phyloP scores from a whole-genome alignment of 1,140 invertebrate genomes.

The Phymastichus coffea region DNA sequence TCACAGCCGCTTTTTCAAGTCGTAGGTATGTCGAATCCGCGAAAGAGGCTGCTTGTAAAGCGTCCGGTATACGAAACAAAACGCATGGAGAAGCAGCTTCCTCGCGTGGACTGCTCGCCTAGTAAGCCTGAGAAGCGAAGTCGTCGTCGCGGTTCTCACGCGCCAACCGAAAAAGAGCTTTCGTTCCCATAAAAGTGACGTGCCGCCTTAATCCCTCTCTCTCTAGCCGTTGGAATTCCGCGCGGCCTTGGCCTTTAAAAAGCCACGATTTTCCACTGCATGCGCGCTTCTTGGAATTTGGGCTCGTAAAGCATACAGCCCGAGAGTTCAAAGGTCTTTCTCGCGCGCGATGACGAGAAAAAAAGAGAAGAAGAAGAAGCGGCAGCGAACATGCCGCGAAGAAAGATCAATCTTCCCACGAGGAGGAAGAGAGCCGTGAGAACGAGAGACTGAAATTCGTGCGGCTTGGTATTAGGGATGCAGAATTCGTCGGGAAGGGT shows the following conservation, averaged over 20 bases:
- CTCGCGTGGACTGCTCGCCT: slow-evolving; percentile 50
- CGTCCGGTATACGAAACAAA: too few species aligned
- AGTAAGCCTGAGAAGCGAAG: slow-evolving; percentile 50
- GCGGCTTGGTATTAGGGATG: slow-evolving; percentile 41
- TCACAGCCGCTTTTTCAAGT: too few species aligned
- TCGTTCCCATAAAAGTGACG: slow-evolving; percentile 21
- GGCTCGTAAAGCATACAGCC: background rate
- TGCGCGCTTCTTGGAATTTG: background rate
- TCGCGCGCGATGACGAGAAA: background rate
- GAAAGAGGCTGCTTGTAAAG: too few species aligned
- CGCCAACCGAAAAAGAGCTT: slow-evolving; percentile 36
- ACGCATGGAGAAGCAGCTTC: too few species aligned
- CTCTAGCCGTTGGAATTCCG: background rate
- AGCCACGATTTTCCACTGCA: background rate
- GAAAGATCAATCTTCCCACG: slow-evolving; percentile 42
- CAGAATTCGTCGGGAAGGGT: too few species aligned
- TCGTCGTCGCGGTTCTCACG: slow-evolving; percentile 51
- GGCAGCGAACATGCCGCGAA: slow-evolving; percentile 18
- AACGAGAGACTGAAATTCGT: slow-evolving; percentile 44
- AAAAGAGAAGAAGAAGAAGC: slow-evolving; percentile 20
- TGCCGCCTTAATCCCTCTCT: slow-evolving; percentile 6
- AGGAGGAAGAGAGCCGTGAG: slow-evolving; percentile 19
- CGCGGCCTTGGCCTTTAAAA: background rate
- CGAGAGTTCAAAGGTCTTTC: slow-evolving; percentile 39
- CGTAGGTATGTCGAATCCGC: too few species aligned